Percentiles rank a stretch among this genome's conserved stretches.
Evolutionary conservation across 2,113 vertebrate species (phyloP).

Genomic region (Astatotilapia flaviijosephi): DNA sequence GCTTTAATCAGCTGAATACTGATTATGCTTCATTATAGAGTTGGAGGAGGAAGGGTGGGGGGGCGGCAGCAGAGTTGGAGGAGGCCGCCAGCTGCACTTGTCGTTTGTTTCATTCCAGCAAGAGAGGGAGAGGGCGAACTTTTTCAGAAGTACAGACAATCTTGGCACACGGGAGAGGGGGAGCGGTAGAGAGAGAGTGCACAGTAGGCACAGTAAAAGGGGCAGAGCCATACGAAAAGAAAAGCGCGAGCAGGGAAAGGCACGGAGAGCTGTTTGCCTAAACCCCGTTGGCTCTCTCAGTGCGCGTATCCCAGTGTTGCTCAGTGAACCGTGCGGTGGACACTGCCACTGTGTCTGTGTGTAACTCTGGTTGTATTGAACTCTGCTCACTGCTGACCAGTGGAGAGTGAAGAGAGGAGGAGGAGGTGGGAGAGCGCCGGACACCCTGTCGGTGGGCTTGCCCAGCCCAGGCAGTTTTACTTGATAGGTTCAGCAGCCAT

Average conservation of each 20-base stretch:
- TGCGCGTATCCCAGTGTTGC: constrained; percentile 58
- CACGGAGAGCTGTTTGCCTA: constrained; percentile 55
- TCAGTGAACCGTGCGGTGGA: constrained; percentile 54
- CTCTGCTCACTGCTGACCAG: constrained; percentile 47
- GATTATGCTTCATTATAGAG: constrained; percentile 98
- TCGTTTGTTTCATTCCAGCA: constrained; percentile 97
- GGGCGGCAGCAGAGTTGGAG: constrained; percentile 19
- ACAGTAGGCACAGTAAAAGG: constrained; percentile 35
- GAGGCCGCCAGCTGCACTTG: constrained; percentile 98
- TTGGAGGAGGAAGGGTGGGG: background rate
- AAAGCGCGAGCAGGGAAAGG: background rate
- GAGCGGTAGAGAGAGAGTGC: constrained; percentile 28
- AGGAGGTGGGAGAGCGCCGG: constrained; percentile 30
- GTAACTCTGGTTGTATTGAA: constrained; percentile 39
- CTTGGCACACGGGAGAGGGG: constrained; percentile 70
- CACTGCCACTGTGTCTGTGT: constrained; percentile 56
- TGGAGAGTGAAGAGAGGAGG: constrained; percentile 53
- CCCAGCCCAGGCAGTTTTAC: constrained; percentile 7
- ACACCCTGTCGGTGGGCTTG: constrained; percentile 43
- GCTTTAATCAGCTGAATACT: constrained; percentile 99
- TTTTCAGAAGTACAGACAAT: constrained; percentile 97
- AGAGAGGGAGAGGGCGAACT: constrained; percentile 75
- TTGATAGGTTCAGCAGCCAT: constrained; percentile 53
- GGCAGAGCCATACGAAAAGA: constrained; percentile 55
- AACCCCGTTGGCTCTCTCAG: constrained; percentile 48